Evolutionary conservation across 2,113 vertebrate genomes (phyloP).

Genomic region (Albula glossodonta): DNA sequence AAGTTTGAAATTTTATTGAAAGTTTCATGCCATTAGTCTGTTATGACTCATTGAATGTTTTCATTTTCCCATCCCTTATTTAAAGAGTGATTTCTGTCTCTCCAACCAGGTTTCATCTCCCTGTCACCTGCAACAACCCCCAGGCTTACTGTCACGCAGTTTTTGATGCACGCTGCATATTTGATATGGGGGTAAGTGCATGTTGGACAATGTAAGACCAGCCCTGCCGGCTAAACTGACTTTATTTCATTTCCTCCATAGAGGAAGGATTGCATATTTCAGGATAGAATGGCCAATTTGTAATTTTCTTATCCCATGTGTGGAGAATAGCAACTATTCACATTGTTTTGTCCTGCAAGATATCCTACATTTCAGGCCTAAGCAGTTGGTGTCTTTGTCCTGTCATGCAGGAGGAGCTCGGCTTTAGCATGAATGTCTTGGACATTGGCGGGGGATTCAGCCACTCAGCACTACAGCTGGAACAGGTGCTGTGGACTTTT

Average conservation of each 20-base stretch:
- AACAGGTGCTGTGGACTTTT: conserved; percentile 75
- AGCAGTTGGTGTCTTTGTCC: not conserved
- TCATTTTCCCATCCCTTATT: not conserved
- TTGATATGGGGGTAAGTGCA: conserved; percentile 97
- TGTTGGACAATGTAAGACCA: not conserved
- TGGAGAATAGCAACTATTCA: too few species aligned
- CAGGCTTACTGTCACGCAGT: conserved; percentile 84
- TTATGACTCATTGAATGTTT: not conserved
- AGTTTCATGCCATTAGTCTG: not conserved
- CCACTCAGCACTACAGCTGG: conserved; percentile 80
- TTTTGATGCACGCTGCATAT: conserved; percentile 94
- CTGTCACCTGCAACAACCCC: conserved; percentile 79
- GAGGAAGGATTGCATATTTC: too few species aligned
- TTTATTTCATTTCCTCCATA: too few species aligned
- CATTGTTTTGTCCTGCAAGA: too few species aligned
- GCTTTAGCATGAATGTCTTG: conserved; percentile 88
- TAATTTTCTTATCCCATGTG: not conserved
- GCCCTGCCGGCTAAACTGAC: not conserved
- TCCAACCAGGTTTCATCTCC: conserved; percentile 84
- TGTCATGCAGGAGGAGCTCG: conserved; percentile 84
- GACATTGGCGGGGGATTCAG: conserved; percentile 92
- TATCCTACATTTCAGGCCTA: not conserved
- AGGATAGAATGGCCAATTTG: not conserved
- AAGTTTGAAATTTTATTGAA: too few species aligned
- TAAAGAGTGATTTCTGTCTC: conserved; percentile 7